phyloP scores from a whole-genome alignment of 1,140 invertebrate species.

The Notospermus geniculatus region DNA sequence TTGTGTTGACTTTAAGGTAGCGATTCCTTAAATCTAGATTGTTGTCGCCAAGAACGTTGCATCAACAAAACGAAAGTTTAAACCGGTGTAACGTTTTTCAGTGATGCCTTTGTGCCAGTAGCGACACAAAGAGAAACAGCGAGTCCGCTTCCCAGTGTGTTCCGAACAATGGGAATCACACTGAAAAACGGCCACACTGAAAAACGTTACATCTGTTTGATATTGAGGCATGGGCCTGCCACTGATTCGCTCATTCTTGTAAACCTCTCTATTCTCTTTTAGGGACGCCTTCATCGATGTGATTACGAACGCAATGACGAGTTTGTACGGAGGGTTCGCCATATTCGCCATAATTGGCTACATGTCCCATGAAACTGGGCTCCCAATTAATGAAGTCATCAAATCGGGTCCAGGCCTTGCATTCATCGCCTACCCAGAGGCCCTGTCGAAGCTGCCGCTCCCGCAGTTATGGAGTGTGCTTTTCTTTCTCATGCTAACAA shows the following conservation, averaged over 20 bases:
- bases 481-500: constrained; percentile 89
- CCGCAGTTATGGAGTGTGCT: constrained; percentile 76
- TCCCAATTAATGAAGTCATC: constrained; percentile 19
- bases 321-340: constrained; percentile 94
- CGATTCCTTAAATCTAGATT: too few species aligned
- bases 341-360: constrained; percentile 90
- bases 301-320: constrained; percentile 88
- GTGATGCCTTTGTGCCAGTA: neutral
- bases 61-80: too few species aligned
- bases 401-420: constrained; percentile 68
- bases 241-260: neutral
- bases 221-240: neutral
- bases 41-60: too few species aligned
- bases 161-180: too few species aligned
- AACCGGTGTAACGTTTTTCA: too few species aligned
- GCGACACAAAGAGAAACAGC: neutral
- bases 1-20: too few species aligned
- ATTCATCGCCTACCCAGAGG: constrained; percentile 80
- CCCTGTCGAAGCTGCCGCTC: constrained; percentile 72
- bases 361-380: constrained; percentile 18
- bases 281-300: constrained; percentile 86
- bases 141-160: too few species aligned
- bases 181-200: too few species aligned
- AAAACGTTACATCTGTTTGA: too few species aligned
- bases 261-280: constrained; percentile 9